Conservation (phyloP, 2,888 invertebrate genomes). For the Galeopsomyia nigrocyanea region DNA sequence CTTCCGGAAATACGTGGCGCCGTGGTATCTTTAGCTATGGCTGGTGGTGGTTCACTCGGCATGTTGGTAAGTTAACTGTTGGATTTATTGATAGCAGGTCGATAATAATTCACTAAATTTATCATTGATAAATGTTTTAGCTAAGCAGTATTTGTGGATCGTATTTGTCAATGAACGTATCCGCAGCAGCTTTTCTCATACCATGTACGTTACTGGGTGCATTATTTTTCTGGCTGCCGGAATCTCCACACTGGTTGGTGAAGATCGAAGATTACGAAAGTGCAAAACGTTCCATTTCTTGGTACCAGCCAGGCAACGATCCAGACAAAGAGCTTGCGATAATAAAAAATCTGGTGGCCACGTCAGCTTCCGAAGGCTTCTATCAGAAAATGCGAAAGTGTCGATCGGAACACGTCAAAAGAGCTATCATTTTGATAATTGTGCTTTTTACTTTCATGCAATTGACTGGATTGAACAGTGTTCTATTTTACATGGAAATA, state of each 20-base stretch:
- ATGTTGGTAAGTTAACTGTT: constrained; percentile 17
- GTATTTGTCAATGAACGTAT: constrained; percentile 54
- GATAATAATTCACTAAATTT: no score
- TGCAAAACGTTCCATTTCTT: constrained; percentile 54
- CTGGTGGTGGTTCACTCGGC: constrained; percentile 47
- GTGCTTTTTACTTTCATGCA: constrained; percentile 57
- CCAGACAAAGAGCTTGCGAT: constrained; percentile 43
- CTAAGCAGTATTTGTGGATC: constrained; percentile 60
- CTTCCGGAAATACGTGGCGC: constrained; percentile 59
- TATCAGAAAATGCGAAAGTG: constrained; percentile 29
- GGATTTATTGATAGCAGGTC: background rate
- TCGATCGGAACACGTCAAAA: constrained; percentile 39
- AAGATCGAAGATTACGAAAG: constrained; percentile 37
- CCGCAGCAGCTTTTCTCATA: constrained; percentile 55
- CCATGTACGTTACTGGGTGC: constrained; percentile 52
- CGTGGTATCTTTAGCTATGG: constrained; percentile 56
- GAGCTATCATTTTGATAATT: constrained; percentile 51
- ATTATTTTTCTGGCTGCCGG: constrained; percentile 57
- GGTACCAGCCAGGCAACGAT: constrained; percentile 54
- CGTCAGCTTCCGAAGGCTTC: constrained; percentile 47
- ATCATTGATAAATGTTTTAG: constrained; percentile 31
- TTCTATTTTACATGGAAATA: constrained; percentile 57
- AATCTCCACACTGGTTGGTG: constrained; percentile 56
- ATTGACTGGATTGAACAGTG: constrained; percentile 56
- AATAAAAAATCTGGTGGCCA: constrained; percentile 51